Conservation (phyloP, 2,113 vertebrate genomes). For the Aleadryas rufinucha region DNA sequence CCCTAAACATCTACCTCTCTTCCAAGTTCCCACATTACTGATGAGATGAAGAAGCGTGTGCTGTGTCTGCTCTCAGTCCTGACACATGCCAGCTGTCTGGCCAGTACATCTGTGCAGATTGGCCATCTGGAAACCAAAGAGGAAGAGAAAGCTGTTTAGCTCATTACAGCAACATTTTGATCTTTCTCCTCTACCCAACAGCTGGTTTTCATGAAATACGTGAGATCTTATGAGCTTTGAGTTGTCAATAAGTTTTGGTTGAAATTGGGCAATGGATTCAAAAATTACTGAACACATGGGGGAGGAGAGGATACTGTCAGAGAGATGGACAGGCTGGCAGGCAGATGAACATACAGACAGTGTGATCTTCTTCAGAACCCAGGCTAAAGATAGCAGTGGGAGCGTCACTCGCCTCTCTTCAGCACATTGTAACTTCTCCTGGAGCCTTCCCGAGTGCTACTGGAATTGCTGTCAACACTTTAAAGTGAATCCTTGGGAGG, state of each 20-base stretch:
- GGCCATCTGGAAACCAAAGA: background rate
- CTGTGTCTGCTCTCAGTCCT: background rate
- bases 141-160: background rate
- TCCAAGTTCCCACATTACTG: background rate
- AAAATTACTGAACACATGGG: rapidly evolving
- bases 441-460: background rate
- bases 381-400: background rate
- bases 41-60: background rate
- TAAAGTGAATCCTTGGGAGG: background rate
- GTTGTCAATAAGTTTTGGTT: background rate
- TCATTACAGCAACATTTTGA: background rate
- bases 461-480: background rate
- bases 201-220: background rate
- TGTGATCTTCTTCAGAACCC: background rate
- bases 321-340: background rate
- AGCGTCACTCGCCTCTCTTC: background rate
- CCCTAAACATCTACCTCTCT: background rate
- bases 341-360: background rate
- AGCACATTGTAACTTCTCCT: background rate
- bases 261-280: background rate
- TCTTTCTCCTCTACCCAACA: background rate
- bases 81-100: background rate
- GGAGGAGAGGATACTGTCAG: background rate
- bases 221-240: background rate
- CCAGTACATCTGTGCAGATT: background rate